phyloP scores from a whole-genome alignment of 2,797 vertebrate genomes.

The Sebastiscus tertius region DNA sequence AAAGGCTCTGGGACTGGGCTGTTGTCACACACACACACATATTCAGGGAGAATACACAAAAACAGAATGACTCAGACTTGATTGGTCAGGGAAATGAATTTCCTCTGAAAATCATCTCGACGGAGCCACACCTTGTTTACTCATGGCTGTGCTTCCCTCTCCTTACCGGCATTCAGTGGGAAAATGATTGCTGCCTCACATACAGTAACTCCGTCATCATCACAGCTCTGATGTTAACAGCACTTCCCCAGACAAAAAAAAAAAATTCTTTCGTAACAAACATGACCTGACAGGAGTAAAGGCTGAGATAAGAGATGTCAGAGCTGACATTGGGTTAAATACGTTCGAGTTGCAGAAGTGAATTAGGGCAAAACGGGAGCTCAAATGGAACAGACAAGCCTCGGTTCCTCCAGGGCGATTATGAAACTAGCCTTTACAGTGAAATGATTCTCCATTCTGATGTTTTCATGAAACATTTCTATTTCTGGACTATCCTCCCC shows the following conservation, averaged over 20 bases:
- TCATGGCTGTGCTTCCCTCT: conserved; percentile 17
- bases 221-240: conserved; percentile 54
- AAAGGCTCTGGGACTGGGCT: conserved; percentile 24
- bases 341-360: conserved; percentile 68
- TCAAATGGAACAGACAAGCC: conserved; percentile 72
- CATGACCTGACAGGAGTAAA: conserved; percentile 71
- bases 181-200: conserved; percentile 57
- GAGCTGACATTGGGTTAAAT: conserved; percentile 77
- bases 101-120: conserved; percentile 40
- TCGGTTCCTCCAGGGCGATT: conserved; percentile 65
- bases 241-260: conserved; percentile 43
- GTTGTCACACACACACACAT: conserved; percentile 39
- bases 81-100: conserved; percentile 43
- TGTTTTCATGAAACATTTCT: conserved; percentile 77
- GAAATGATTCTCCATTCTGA: conserved; percentile 69
- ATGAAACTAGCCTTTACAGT: conserved; percentile 72
- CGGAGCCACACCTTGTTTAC: conserved; percentile 64
- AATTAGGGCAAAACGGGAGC: conserved; percentile 74
- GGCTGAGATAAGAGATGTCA: conserved; percentile 61
- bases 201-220: conserved; percentile 64
- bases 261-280: conserved; percentile 73
- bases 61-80: conserved; percentile 52
- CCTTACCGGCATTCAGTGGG: conserved; percentile 35
- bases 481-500: conserved; percentile 71
- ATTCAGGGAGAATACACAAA: conserved; percentile 41